Evolutionary conservation across 2,888 invertebrate genomes (phyloP), one percentile per base, ranked within the genome.

Genomic region (Saturnia pavonia): DNA sequence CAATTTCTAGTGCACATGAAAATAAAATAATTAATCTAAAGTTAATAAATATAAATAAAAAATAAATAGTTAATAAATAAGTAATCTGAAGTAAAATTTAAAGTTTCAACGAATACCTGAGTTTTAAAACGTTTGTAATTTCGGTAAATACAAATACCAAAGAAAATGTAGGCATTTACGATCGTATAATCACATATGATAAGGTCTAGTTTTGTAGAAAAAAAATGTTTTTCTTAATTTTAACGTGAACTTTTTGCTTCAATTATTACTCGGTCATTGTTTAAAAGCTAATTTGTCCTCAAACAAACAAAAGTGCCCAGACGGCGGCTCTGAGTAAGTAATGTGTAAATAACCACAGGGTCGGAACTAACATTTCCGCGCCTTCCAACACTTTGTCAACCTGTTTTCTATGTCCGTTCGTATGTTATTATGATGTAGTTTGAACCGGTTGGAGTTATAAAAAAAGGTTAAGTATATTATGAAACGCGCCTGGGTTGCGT

Each of bases 331-430:
- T 65, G 34, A 65, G 65, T 65, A 34, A 19, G 72, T 87, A 88
- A 91, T 90, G 88, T 84, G 86, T 87, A 89, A 88, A 90, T 91
- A 91, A 91, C 85, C 77, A 89, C 83, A 80, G 87, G 85, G 81
- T 82, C 79, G 74, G 66, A 40, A 65, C 65, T 65, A 65, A 65
- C 65, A 65, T n/a, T 65, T 65, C 65, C 65, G 16, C 65, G 65
- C 65, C 65, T 65, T 40, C n/a, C 65, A 40, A 40, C n/a, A 65
- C 57, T 65, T 65, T 65, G 65, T 65, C 65, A 68, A 68, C 68
- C 68, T 68, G 68, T 68, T 68, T 45, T 68, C 68, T 68, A 68
- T n/a, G 14, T 68, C 27, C 48, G 51, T 48, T 68, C 34, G n/a
- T 68, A 34, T 65, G 40, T 65, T 34, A 65, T 65, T 65, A 65